phyloP scores from a whole-genome alignment of 1,140 invertebrate genomes.

The Agrilus planipennis region DNA sequence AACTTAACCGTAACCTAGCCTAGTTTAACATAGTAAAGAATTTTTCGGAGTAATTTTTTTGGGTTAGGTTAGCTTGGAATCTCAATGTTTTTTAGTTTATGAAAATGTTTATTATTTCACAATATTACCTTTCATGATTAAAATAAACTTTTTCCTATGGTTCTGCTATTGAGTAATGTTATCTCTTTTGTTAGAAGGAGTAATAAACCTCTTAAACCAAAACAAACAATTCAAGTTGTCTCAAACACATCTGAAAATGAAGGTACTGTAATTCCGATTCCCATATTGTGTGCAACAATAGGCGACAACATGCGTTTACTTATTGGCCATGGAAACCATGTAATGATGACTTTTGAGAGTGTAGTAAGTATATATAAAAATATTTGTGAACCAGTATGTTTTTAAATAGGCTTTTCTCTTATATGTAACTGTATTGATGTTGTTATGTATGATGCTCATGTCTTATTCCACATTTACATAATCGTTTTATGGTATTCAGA shows the following conservation, averaged over 20 bases:
- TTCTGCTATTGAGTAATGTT: no score
- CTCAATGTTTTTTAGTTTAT: slow-evolving; percentile 9
- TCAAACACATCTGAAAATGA: slow-evolving; percentile 39
- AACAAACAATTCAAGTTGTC: slow-evolving; percentile 54
- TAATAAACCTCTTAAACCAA: slow-evolving; percentile 60
- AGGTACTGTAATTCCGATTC: slow-evolving; percentile 40
- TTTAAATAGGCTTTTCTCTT: no score
- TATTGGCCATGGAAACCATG: slow-evolving; percentile 43
- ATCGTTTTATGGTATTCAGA: no score
- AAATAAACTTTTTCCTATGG: no score
- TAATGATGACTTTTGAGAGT: slow-evolving; percentile 50
- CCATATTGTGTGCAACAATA: slow-evolving; percentile 38
- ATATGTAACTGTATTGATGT: no score
- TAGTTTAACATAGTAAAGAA: no score
- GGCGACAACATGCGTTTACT: slow-evolving; percentile 38
- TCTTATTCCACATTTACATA: no score
- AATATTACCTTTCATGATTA: slow-evolving; percentile 1
- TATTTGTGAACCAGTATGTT: no score
- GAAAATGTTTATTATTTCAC: slow-evolving; percentile 6
- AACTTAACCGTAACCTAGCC: no score
- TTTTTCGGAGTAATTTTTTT: no score
- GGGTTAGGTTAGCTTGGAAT: no score
- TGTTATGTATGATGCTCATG: no score
- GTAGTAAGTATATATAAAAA: slow-evolving; percentile 37
- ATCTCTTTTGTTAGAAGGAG: slow-evolving; percentile 36